phyloP scores from a whole-genome alignment of 2,113 vertebrate species.

The Entomyzon cyanotis region DNA sequence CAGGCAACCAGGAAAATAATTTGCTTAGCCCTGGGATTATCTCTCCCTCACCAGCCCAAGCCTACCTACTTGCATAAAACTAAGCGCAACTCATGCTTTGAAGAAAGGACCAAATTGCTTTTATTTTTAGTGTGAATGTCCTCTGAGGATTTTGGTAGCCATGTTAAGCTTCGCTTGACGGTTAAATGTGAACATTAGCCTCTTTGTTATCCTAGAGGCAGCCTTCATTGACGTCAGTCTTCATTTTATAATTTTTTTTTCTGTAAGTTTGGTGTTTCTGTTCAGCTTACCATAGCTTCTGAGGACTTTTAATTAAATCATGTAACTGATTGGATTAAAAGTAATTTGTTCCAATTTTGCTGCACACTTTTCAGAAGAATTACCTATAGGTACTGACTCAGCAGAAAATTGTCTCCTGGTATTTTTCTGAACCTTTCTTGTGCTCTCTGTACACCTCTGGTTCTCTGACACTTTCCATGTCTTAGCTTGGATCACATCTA shows the following conservation, averaged over 20 bases:
- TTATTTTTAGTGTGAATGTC: background rate
- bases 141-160: background rate
- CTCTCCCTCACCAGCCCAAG: background rate
- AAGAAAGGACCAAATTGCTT: background rate
- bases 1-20: background rate
- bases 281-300: background rate
- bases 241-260: background rate
- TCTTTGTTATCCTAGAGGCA: background rate
- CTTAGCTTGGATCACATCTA: background rate
- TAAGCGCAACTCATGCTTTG: background rate
- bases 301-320: background rate
- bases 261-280: background rate
- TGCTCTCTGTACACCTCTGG: background rate
- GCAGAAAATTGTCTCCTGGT: background rate
- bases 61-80: background rate
- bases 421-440: background rate
- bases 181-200: background rate
- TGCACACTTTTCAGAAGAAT: background rate
- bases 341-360: background rate
- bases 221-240: background rate
- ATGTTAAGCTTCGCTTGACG: background rate
- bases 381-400: background rate
- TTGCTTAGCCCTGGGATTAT: background rate
- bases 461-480: background rate
- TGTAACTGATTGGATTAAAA: background rate